Percentiles rank a stretch among this genome's conserved stretches.
phyloP scores from a whole-genome alignment of 2,888 invertebrate genomes.

The Thymelicus acteon region DNA sequence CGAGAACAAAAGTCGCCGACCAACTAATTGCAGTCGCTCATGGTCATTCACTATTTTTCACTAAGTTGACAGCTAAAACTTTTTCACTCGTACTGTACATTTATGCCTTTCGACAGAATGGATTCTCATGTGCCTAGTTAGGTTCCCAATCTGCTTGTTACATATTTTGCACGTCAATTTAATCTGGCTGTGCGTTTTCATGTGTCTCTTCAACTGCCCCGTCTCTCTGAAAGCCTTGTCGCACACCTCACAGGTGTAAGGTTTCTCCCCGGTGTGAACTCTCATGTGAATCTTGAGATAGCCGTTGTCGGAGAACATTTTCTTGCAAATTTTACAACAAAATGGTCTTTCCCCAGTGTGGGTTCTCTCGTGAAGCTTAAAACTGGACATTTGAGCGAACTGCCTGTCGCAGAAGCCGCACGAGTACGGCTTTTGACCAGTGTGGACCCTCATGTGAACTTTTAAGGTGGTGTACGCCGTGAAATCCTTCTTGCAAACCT shows the following conservation, averaged over 20 bases:
- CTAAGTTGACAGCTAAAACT: neutral
- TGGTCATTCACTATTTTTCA: no score
- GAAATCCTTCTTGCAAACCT: slow-evolving; percentile 72
- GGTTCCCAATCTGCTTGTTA: slow-evolving; percentile 73
- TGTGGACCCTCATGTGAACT: slow-evolving; percentile 75
- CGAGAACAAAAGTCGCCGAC: no score
- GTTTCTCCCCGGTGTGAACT: slow-evolving; percentile 72
- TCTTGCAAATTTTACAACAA: slow-evolving; percentile 69
- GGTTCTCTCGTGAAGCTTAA: slow-evolving; percentile 70
- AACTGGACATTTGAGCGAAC: slow-evolving; percentile 76
- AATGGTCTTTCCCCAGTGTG: slow-evolving; percentile 74
- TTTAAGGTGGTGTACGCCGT: slow-evolving; percentile 74
- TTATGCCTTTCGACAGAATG: slow-evolving; percentile 60
- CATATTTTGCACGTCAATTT: slow-evolving; percentile 70
- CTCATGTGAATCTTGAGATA: slow-evolving; percentile 77
- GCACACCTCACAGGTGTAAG: slow-evolving; percentile 68
- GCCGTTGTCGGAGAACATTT: slow-evolving; percentile 74
- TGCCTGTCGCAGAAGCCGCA: slow-evolving; percentile 68
- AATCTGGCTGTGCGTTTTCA: slow-evolving; percentile 66
- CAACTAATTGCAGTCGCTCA: no score
- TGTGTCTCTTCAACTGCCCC: slow-evolving; percentile 70
- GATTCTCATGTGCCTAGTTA: slow-evolving; percentile 72
- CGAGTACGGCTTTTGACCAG: slow-evolving; percentile 70
- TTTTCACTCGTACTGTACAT: slow-evolving; percentile 46
- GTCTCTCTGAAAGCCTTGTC: slow-evolving; percentile 70